Percentiles rank a stretch among this genome's conserved stretches.
These are phyloP conservation scores for Lithobates sylvaticus DNA, from an alignment of 2,797 vertebrate species.

Conservation along the genomic window DNA sequence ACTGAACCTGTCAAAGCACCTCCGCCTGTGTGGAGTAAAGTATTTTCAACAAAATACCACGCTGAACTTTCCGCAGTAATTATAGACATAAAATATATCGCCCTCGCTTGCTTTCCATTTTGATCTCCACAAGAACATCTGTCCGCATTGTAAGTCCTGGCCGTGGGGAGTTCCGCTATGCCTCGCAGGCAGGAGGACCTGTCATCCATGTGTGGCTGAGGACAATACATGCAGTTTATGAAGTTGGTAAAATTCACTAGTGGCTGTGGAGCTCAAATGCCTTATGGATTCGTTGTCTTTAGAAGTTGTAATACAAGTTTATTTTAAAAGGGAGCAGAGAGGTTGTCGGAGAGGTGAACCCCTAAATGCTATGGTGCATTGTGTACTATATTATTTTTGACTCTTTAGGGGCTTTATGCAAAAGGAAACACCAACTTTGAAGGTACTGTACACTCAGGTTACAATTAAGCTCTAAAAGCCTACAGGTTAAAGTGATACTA, in stretches of 20 bases:
- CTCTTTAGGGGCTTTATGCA: no score
- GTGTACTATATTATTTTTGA: no score
- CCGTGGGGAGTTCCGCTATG: not conserved
- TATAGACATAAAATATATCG: slow-evolving; percentile 67
- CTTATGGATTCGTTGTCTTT: not conserved
- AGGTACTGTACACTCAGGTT: no score
- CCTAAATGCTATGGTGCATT: no score
- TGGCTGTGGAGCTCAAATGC: not conserved
- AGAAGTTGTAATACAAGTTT: not conserved
- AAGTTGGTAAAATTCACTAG: slow-evolving; percentile 39
- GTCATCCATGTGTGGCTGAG: slow-evolving; percentile 54
- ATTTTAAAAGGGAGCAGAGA: not conserved
- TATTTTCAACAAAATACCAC: slow-evolving; percentile 77
- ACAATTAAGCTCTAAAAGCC: no score
- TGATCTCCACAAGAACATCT: slow-evolving; percentile 62
- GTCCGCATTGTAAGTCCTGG: slow-evolving; percentile 56
- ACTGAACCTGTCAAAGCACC: slow-evolving; percentile 68
- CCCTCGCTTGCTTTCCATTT: slow-evolving; percentile 63
- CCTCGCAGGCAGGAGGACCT: not conserved
- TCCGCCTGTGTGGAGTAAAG: slow-evolving; percentile 65
- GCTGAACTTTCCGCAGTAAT: slow-evolving; percentile 75
- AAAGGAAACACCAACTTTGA: no score
- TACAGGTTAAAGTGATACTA: no score
- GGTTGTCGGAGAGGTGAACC: not conserved
- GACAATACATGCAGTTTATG: slow-evolving; percentile 45